Percentiles rank a stretch among this genome's conserved stretches.
Conservation (phyloP, 92 coral and sea anemone species). For the Isaurus tuberculatus region DNA sequence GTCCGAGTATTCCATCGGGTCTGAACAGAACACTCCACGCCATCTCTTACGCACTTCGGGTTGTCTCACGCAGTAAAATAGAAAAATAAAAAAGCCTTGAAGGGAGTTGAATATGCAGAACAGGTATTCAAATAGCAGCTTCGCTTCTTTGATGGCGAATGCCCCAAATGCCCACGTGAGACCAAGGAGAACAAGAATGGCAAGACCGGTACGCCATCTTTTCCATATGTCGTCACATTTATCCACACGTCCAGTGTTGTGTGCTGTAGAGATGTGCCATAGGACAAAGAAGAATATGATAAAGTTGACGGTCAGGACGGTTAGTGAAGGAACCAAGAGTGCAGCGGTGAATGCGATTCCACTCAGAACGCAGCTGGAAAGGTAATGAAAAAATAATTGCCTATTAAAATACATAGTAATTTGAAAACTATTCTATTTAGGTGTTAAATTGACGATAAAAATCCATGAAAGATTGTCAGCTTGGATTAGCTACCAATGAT, state of each 20-base stretch:
- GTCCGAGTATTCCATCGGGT: neutral
- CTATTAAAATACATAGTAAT: neutral
- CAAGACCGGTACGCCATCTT: constrained; percentile 16
- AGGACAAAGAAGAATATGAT: constrained; percentile 12
- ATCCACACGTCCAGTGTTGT: neutral
- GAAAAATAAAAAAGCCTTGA: constrained; percentile 48
- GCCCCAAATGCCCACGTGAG: constrained; percentile 52
- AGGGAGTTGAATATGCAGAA: constrained; percentile 59
- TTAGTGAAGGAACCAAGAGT: constrained; percentile 23
- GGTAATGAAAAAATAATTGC: neutral
- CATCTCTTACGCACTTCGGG: constrained; percentile 43
- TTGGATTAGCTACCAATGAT: too few relatives aligned
- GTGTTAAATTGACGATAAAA: neutral
- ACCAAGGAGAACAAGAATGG: constrained; percentile 44
- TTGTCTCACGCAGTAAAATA: constrained; percentile 37
- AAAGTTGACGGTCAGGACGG: constrained; percentile 18
- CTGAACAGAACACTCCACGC: neutral
- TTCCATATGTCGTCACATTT: neutral
- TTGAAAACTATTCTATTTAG: neutral
- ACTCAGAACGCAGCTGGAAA: constrained; percentile 43
- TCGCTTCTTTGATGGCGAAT: constrained; percentile 40
- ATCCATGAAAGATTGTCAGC: too few relatives aligned
- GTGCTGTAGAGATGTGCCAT: constrained; percentile 7
- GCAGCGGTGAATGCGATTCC: constrained; percentile 30
- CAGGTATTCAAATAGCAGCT: constrained; percentile 44